These are phyloP conservation scores for Cossypha polioptera DNA, from an alignment of 2,797 vertebrate genomes.

Conservation along the genomic window DNA sequence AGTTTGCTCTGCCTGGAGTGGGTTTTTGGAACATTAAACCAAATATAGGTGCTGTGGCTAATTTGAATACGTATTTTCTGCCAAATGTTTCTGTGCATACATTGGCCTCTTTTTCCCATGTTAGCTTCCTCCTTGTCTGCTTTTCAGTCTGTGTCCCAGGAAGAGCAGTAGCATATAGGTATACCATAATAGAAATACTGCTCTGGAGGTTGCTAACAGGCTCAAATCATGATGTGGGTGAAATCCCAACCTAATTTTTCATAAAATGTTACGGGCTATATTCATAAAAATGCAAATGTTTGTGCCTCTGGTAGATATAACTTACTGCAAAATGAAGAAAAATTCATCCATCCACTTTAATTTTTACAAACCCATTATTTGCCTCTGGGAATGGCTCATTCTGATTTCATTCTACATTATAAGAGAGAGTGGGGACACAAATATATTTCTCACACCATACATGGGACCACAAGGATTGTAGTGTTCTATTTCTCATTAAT, in stretches of 20 bases:
- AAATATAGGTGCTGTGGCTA: neutral
- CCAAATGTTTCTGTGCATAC: neutral
- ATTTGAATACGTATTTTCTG: neutral
- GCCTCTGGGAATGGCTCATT: neutral
- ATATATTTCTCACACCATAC: neutral
- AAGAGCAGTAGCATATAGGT: neutral
- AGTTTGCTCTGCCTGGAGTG: neutral
- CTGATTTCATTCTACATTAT: neutral
- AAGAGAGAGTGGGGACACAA: neutral
- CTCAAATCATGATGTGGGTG: neutral
- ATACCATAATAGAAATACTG: neutral
- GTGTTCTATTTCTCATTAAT: neutral
- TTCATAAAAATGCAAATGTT: neutral
- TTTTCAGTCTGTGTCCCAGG: neutral
- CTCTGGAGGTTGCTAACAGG: neutral
- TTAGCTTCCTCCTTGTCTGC: neutral
- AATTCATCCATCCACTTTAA: neutral
- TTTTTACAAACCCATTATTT: neutral
- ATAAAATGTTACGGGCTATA: neutral
- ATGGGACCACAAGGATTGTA: neutral
- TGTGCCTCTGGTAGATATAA: neutral
- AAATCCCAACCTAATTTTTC: neutral
- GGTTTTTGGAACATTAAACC: neutral
- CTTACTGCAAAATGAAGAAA: neutral
- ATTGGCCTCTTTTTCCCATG: neutral